A percentile compares a stretch with the other conserved stretches of the same genome.
These are phyloP conservation scores for Danaus melanippus DNA, from an alignment of 1,140 invertebrate species.

Conservation along the genomic window DNA sequence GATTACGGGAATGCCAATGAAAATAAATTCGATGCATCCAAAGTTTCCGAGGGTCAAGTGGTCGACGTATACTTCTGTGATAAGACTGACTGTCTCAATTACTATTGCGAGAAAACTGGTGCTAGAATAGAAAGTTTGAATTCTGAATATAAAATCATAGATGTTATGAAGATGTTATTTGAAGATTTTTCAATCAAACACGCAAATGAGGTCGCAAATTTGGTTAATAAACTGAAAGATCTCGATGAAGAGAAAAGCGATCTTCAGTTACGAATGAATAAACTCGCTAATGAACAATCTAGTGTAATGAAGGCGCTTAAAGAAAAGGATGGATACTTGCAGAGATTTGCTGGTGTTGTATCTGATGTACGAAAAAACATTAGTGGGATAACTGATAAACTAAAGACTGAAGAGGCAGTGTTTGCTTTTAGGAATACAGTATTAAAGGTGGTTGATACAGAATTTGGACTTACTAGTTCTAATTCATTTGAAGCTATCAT, in stretches of 20 bases:
- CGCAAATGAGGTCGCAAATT: conserved; percentile 48
- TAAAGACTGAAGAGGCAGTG: conserved; percentile 17
- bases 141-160: conserved; percentile 46
- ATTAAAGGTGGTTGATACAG: conserved; percentile 38
- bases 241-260: conserved; percentile 39
- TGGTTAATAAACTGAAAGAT: conserved; percentile 49
- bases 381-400: conserved; percentile 10
- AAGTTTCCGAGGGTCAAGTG: conserved; percentile 31
- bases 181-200: conserved; percentile 41
- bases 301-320: conserved; percentile 27
- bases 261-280: conserved; percentile 31
- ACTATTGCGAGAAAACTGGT: conserved; percentile 40
- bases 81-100: conserved; percentile 50
- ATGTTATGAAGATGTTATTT: conserved; percentile 55
- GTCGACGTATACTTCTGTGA: conserved; percentile 37
- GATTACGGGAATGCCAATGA: conserved; percentile 19
- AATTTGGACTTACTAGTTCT: conserved; percentile 33
- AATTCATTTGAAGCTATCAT: conserved; percentile 38
- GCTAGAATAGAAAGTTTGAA: conserved; percentile 27
- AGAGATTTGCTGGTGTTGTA: conserved; percentile 26
- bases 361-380: conserved; percentile 21
- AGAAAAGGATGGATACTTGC: conserved; percentile 28
- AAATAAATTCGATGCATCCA: conserved; percentile 26
- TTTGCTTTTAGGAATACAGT: conserved; percentile 39
- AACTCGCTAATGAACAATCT: conserved; percentile 25